phyloP scores from a whole-genome alignment of 2,113 vertebrate genomes.

The Chlamydotis undulata region DNA sequence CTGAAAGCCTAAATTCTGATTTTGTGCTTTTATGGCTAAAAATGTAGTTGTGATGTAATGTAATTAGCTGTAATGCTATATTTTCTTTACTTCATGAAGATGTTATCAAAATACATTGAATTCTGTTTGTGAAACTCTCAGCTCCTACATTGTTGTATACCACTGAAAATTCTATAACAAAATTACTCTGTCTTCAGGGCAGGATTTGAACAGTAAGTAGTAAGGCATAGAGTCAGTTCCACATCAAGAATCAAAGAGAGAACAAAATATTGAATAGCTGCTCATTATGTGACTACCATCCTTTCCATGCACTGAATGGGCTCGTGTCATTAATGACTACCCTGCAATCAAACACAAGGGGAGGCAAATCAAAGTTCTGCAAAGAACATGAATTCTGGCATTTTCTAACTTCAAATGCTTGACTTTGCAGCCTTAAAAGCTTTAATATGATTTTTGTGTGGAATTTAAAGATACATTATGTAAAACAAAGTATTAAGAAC shows the following conservation, averaged over 20 bases:
- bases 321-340: not conserved
- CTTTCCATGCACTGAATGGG: not conserved
- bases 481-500: not conserved
- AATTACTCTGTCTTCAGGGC: not conserved
- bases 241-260: not conserved
- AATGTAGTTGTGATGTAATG: not conserved
- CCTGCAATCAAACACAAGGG: not conserved
- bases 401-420: not conserved
- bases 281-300: not conserved
- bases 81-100: not conserved
- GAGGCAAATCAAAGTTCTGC: not conserved
- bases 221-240: not conserved
- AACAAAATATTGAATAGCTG: not conserved
- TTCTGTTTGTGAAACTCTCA: not conserved
- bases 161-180: not conserved
- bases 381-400: not conserved
- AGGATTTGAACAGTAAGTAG: not conserved
- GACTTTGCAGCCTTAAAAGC: not conserved
- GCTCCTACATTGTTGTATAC: not conserved
- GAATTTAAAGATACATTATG: not conserved
- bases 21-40: conserved; percentile 7
- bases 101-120: not conserved
- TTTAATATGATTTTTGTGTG: not conserved
- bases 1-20: not conserved
- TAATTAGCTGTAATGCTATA: not conserved